Evolutionary conservation across 2,113 vertebrate species (phyloP), one percentile per base, ranked within the genome.

Genomic region (Trogon surrucura): DNA sequence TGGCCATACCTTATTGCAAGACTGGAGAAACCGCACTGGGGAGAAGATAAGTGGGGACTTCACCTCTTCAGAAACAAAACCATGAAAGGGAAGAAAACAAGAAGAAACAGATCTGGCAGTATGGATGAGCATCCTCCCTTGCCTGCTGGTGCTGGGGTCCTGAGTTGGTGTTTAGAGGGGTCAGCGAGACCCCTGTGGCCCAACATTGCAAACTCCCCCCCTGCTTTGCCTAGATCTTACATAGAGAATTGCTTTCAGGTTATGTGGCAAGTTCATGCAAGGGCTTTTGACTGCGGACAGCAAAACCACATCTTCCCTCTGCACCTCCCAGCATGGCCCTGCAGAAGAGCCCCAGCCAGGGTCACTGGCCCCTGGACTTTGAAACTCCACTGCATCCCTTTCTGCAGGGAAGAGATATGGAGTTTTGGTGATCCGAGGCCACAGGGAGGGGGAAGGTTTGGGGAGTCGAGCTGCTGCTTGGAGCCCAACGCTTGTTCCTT

Each of bases 391-490:
- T 54, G 58, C 85, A 66, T 23, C 74, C 60, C 75, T 38, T 9
- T 51, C 64, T 25, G 77, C 56, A 18, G 80, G 66, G 60, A 45
- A 47, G 44, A 57, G 47, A 44, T 36, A 29, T 0, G 1, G 67
- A 0, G 0, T 23, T 69, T 17, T 2, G 1, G 65, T 23, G 70
- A 13, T 29, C 50, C 3, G 0, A 50, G 56, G 44, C 58, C 2
- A 1, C 0, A 0, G 1, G 36, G 32, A 48, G 61, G 65, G 78
- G 69, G 23, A 64, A 80, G 69, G 13, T 48, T 18, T 25, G 54
- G 44, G 45, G 9, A 19, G 5, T 1, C 1, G 0, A 27, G n/a
- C 26, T 34, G 66, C 81, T 58, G 70, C 4, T 41, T 29, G 88
- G 21, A 23, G 60, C 57, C 0, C 0, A 9, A 2, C 0, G 4